Conservation (phyloP, 2,113 vertebrate species). For the Myrmecobius fasciatus region DNA sequence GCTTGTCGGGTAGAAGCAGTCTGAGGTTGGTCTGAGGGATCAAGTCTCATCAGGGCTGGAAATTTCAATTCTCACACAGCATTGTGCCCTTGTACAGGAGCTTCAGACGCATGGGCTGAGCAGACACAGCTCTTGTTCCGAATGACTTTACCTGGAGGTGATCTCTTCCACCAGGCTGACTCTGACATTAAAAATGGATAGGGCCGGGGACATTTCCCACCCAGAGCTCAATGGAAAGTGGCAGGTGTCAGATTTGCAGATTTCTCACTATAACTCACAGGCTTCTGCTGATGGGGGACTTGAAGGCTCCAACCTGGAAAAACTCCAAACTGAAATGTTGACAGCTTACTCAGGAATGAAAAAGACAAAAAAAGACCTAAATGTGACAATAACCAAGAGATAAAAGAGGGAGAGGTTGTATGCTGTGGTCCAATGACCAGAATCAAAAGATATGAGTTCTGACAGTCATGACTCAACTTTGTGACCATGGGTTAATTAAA, state of each 20-base stretch:
- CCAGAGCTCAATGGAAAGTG: constrained; percentile 81
- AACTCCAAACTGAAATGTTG: constrained; percentile 52
- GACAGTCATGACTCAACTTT: neutral
- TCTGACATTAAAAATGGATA: constrained; percentile 84
- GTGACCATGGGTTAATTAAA: neutral
- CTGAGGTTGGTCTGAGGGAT: neutral
- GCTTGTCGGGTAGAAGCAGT: neutral
- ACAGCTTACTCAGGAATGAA: constrained; percentile 30
- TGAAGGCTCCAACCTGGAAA: constrained; percentile 76
- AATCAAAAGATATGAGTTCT: neutral
- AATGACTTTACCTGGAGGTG: constrained; percentile 84
- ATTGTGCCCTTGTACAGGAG: neutral
- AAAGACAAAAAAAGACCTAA: neutral
- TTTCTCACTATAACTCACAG: constrained; percentile 75
- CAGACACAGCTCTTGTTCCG: constrained; percentile 66
- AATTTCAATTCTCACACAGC: neutral
- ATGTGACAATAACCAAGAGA: neutral
- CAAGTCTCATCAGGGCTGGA: neutral
- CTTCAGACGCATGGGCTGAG: constrained; percentile 30
- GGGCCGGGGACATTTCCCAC: constrained; percentile 79
- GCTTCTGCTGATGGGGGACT: constrained; percentile 77
- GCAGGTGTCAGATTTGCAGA: constrained; percentile 84
- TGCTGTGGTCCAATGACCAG: neutral
- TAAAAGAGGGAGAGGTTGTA: neutral
- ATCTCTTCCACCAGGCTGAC: constrained; percentile 81